Percentiles rank a stretch among this genome's conserved stretches.
Evolutionary conservation across 2,113 vertebrate genomes (phyloP).

Genomic region (Phylloscopus whistleri): DNA sequence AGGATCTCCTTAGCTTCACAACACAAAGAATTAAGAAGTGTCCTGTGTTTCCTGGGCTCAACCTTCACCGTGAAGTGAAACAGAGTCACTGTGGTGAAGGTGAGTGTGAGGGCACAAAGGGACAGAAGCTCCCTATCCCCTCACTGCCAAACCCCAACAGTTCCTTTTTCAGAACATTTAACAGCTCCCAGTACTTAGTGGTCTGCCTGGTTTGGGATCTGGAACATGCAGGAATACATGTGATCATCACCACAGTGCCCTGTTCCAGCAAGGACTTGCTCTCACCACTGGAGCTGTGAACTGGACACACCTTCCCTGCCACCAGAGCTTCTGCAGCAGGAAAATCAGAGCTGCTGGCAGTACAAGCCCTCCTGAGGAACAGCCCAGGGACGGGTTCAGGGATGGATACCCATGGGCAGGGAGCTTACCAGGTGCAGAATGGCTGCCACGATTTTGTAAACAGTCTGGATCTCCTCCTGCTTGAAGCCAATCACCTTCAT

Average conservation of each 20-base stretch:
- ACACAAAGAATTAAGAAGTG: not conserved
- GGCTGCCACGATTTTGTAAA: conserved; percentile 91
- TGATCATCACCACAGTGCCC: not conserved
- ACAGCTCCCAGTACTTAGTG: not conserved
- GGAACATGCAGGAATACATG: not conserved
- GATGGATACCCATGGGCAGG: rapidly evolving
- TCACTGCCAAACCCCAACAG: not conserved
- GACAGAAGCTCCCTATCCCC: not conserved
- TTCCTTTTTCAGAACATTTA: not conserved
- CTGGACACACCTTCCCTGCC: not conserved
- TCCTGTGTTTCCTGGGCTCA: not conserved
- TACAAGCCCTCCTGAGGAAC: not conserved
- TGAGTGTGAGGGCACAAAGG: not conserved
- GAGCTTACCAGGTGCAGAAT: conserved; percentile 92
- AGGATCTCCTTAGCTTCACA: not conserved
- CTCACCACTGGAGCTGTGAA: not conserved
- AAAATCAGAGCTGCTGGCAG: not conserved
- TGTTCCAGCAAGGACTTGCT: not conserved
- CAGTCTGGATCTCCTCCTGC: conserved; percentile 91
- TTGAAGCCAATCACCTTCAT: conserved; percentile 98
- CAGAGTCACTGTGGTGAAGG: not conserved
- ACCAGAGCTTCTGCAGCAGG: not conserved
- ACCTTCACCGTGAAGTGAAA: not conserved
- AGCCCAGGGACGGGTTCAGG: not conserved
- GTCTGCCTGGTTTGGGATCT: not conserved